Evolutionary conservation across 92 coral and sea anemone genomes (phyloP).

Genomic region (Porites evermanni): DNA sequence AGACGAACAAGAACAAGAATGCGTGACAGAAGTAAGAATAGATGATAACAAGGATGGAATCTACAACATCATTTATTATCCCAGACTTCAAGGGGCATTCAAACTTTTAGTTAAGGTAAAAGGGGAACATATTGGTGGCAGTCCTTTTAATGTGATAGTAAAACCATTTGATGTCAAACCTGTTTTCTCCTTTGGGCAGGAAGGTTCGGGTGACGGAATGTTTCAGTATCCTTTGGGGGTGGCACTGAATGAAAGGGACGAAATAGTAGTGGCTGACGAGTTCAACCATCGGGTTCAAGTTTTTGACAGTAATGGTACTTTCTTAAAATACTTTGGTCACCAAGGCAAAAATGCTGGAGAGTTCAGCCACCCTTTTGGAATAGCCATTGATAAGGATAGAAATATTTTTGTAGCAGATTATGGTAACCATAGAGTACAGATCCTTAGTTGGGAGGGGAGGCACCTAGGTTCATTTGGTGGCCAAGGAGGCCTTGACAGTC

Average conservation of each 20-base stretch:
- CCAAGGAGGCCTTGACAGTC: not conserved
- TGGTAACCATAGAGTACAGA: not conserved
- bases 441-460: not conserved
- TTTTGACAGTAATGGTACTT: not conserved
- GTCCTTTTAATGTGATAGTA: not conserved
- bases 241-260: not conserved
- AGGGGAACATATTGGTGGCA: not conserved
- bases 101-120: not conserved
- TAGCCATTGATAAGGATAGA: not conserved
- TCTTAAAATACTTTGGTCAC: not conserved
- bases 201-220: not conserved
- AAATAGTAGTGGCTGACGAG: not conserved
- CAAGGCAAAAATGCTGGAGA: not conserved
- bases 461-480: not conserved
- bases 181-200: not conserved
- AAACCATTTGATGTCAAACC: slow-evolving; percentile 6
- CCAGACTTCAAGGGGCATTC: not conserved
- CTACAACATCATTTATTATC: not conserved
- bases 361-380: not conserved
- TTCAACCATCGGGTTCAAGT: not conserved
- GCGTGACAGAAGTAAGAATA: not conserved
- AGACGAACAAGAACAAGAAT: not conserved
- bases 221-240: not conserved
- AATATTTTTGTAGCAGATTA: not conserved
- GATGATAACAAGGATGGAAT: not conserved